A percentile compares a stretch with the other conserved stretches of the same genome.
Evolutionary conservation across 2,113 vertebrate species (phyloP).

Genomic region (Dromiciops gliroides): DNA sequence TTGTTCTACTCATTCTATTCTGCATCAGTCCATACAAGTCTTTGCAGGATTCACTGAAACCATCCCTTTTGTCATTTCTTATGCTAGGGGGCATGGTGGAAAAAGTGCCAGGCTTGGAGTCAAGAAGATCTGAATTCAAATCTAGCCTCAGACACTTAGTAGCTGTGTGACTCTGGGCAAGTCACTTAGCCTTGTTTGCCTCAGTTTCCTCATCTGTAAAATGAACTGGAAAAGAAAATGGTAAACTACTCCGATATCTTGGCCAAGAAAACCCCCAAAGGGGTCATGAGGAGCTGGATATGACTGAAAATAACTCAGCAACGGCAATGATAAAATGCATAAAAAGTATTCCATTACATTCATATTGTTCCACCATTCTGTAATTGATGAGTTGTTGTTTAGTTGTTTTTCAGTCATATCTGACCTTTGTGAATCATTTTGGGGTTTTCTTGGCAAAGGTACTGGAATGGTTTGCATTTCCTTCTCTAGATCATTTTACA

Average conservation of each 20-base stretch:
- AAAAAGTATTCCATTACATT: not conserved
- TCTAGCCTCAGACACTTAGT: not conserved
- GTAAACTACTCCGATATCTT: not conserved
- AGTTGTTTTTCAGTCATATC: not conserved
- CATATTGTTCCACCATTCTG: not conserved
- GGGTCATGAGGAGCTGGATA: rapidly evolving
- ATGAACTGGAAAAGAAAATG: not conserved
- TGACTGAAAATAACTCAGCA: not conserved
- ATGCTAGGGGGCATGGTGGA: not conserved
- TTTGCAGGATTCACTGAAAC: not conserved
- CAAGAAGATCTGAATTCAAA: not conserved
- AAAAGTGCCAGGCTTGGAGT: rapidly evolving
- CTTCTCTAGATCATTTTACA: not conserved
- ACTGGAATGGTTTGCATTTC: not conserved
- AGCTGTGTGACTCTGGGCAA: rapidly evolving
- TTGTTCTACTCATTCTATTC: not conserved
- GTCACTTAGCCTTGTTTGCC: not conserved
- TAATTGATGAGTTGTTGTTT: not conserved
- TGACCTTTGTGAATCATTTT: not conserved
- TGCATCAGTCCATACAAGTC: not conserved
- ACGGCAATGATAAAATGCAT: not conserved
- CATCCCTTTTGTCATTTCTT: not conserved
- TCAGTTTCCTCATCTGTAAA: not conserved
- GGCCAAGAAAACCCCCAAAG: rapidly evolving
- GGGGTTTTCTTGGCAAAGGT: not conserved